Percentiles rank a stretch among this genome's conserved stretches.
phyloP scores from a whole-genome alignment of 2,888 invertebrate genomes.

The Hirtodrosophila confusa region DNA sequence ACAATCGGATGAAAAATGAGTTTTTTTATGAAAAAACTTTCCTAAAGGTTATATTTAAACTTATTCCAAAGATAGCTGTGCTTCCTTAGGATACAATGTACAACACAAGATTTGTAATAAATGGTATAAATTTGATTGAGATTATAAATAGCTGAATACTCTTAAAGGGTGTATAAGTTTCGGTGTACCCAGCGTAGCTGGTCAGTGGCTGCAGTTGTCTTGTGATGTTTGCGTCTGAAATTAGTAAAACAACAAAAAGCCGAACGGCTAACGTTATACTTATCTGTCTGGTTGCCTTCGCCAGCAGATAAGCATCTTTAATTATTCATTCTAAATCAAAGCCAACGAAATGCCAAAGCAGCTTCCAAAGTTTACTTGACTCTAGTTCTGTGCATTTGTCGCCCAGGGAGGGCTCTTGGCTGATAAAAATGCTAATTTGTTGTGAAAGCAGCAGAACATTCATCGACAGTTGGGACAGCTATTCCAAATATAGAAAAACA shows the following conservation, averaged over 20 bases:
- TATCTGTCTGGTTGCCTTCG: conserved; percentile 33
- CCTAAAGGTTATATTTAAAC: no score
- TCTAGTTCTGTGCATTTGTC: background rate
- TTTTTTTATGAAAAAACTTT: no score
- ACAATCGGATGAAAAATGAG: no score
- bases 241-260: conserved; percentile 35
- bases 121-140: no score
- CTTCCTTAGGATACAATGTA: no score
- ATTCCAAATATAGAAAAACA: background rate
- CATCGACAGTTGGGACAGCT: background rate
- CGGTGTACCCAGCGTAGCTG: background rate
- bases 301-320: conserved; percentile 66
- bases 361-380: conserved; percentile 33
- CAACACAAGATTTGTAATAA: no score
- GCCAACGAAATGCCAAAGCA: conserved; percentile 59
- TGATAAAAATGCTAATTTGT: conserved; percentile 50
- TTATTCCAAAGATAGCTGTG: no score
- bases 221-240: conserved; percentile 28
- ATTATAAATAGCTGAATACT: no score
- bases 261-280: conserved; percentile 40
- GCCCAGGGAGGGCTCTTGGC: background rate
- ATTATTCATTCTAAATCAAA: conserved; percentile 75
- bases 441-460: conserved; percentile 25
- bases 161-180: no score
- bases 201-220: conserved; percentile 9